Conservation (phyloP, 2,113 vertebrate genomes). For the Thymallus thymallus region DNA sequence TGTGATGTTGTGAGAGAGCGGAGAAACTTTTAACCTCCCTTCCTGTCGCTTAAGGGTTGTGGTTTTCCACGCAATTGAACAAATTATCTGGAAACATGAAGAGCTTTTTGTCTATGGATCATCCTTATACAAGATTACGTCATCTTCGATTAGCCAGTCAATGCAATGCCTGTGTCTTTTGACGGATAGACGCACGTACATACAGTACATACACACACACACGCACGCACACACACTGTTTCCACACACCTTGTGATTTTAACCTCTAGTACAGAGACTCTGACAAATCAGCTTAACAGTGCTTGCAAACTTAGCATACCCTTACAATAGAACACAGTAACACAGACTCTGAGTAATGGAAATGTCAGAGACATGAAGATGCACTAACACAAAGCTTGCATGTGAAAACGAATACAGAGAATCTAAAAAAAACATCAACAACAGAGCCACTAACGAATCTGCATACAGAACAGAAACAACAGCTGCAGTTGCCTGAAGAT, state of each 20-base stretch:
- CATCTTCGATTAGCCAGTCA: slow-evolving; percentile 42
- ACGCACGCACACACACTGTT: not conserved
- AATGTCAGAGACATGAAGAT: slow-evolving; percentile 34
- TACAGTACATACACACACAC: slow-evolving; percentile 4
- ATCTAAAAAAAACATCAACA: slow-evolving; percentile 38
- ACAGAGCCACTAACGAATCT: slow-evolving; percentile 45
- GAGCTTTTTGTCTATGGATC: slow-evolving; percentile 35
- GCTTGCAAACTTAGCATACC: slow-evolving; percentile 38
- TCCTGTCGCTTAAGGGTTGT: slow-evolving; percentile 8
- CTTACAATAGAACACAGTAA: slow-evolving; percentile 17
- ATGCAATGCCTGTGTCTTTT: slow-evolving; percentile 68
- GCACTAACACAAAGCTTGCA: slow-evolving; percentile 61
- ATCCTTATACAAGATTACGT: slow-evolving; percentile 17
- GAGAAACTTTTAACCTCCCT: not conserved
- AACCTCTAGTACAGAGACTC: slow-evolving; percentile 47
- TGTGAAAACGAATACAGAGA: slow-evolving; percentile 59
- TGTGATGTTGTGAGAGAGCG: slow-evolving; percentile 5
- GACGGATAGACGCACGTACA: slow-evolving; percentile 8
- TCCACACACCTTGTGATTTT: slow-evolving; percentile 28
- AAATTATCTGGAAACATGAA: slow-evolving; percentile 36
- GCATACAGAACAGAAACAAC: slow-evolving; percentile 50
- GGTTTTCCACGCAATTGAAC: slow-evolving; percentile 17
- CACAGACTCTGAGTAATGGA: slow-evolving; percentile 25
- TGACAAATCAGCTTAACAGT: slow-evolving; percentile 25
- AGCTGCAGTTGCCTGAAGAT: slow-evolving; percentile 56